Conservation (phyloP, 2,797 vertebrate species). For the Harpagifer antarcticus region DNA sequence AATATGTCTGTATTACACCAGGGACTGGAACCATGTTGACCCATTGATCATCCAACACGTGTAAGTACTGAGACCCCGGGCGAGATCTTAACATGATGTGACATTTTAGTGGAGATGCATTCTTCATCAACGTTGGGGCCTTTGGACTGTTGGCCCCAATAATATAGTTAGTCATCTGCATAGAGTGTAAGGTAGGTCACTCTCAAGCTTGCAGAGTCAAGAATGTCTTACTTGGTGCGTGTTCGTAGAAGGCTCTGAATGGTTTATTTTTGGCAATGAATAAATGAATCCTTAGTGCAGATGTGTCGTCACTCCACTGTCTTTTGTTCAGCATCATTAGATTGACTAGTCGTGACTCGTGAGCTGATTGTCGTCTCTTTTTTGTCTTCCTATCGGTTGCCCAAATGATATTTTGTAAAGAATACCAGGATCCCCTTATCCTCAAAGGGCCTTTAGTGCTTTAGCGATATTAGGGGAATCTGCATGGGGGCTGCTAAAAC, state of each 20-base stretch:
- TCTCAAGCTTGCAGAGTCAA: neutral
- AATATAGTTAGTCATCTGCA: slow-evolving; percentile 23
- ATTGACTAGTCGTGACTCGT: slow-evolving; percentile 10
- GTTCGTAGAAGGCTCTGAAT: neutral
- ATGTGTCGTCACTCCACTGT: slow-evolving; percentile 13
- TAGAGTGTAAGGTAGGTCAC: slow-evolving; percentile 2
- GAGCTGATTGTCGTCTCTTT: slow-evolving; percentile 21
- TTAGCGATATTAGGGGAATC: slow-evolving; percentile 56
- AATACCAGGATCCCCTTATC: slow-evolving; percentile 35
- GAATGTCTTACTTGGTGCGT: neutral
- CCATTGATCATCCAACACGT: slow-evolving; percentile 24
- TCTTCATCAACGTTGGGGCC: neutral
- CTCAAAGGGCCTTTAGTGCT: slow-evolving; percentile 54
- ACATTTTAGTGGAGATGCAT: slow-evolving; percentile 4
- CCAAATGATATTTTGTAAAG: slow-evolving; percentile 43
- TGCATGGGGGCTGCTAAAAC: slow-evolving; percentile 52
- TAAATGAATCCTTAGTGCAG: slow-evolving; percentile 2
- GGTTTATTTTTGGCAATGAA: slow-evolving; percentile 34
- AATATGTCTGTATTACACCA: slow-evolving; percentile 9
- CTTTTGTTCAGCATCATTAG: slow-evolving; percentile 20
- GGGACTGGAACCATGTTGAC: slow-evolving; percentile 7
- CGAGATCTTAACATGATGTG: slow-evolving; percentile 1
- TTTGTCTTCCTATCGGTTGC: slow-evolving; percentile 18
- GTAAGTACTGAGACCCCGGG: slow-evolving; percentile 1
- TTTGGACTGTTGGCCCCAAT: neutral